Base-by-base conservation (phyloP, 2,888 invertebrate genomes). In the Crocallis elinguaria region DNA sequence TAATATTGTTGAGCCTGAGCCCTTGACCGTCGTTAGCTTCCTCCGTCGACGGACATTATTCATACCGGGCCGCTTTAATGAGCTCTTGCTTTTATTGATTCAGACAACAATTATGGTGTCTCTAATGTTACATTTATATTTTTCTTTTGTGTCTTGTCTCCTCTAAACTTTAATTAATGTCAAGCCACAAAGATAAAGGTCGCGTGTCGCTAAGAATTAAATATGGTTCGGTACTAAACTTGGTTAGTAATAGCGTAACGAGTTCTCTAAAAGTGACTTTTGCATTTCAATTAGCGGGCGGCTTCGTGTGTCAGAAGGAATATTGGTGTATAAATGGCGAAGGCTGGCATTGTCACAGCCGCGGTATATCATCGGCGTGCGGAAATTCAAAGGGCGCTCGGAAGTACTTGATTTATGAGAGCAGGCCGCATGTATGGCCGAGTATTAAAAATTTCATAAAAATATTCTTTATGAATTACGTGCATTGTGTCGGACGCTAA, bases 371-470 rank as follows among this genome's bases (percentile, higher is more conserved):
- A 87, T 81, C 76, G 78, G 74, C 71, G 75, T 68, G 76, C 80
- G 80, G 83, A 86, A 84, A 82, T 84, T 86, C 84, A 87, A 86
- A 86, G 85, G 85, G 82, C 79, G 82, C 70, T 75, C 82, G 85
- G 84, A 86, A 86, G 84, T 83, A 81, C 84, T 86, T 87, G 88
- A 87, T 88, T 88, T 87, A 88, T 80, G 86, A 79, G 78, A 76
- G 75, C 72, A 76, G 73, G 75, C 74, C 79, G 76, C 79, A 75
- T 81, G 77, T 82, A 84, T 80, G 84, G 70, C 77, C 77, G 75
- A 73, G 79, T 82, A 86, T 87, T 87, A 85, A 87, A 86, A 84
- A 76, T 80, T 82, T 86, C 82, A 85, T 87, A 86, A 88, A 86
- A 86, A 84, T 81, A 82, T 83, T 82, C 80, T 79, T 79, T 79